phyloP scores from a whole-genome alignment of 2,113 vertebrate genomes.

The Aramus guarauna region DNA sequence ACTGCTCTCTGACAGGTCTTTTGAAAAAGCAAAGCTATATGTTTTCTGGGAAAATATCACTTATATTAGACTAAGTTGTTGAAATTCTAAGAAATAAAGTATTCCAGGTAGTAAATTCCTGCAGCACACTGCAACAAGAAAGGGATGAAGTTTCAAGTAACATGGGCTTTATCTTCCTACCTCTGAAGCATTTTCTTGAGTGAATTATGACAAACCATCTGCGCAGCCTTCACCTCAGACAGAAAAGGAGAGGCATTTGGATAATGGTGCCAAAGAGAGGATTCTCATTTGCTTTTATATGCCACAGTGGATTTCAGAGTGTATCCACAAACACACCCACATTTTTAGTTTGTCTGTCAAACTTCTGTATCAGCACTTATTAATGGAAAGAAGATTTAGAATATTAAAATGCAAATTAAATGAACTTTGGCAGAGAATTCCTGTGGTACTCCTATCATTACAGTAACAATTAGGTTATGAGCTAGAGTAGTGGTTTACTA shows the following conservation, averaged over 20 bases:
- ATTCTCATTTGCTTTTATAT: slow-evolving; percentile 27
- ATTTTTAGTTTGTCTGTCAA: slow-evolving; percentile 24
- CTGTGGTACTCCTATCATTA: neutral
- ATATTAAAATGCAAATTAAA: slow-evolving; percentile 27
- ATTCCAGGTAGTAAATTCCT: neutral
- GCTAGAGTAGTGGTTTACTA: neutral
- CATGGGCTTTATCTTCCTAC: neutral
- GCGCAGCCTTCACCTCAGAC: neutral
- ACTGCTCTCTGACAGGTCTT: neutral
- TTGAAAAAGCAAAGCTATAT: neutral
- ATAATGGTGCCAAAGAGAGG: slow-evolving; percentile 11
- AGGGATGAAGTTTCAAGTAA: neutral
- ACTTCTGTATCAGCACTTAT: neutral
- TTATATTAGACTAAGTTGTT: neutral
- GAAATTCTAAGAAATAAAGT: neutral
- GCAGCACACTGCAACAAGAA: neutral
- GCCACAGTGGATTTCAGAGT: slow-evolving; percentile 17
- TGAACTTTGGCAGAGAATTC: slow-evolving; percentile 16
- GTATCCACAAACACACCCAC: neutral
- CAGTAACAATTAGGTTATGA: slow-evolving; percentile 1
- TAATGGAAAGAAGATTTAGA: slow-evolving; percentile 23
- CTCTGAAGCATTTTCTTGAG: neutral
- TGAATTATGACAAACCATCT: neutral
- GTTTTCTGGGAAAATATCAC: neutral
- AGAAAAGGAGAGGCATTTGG: neutral